Percentiles rank a stretch among this genome's conserved stretches.
These are phyloP conservation scores for Silurus lanzhouensis DNA, from an alignment of 2,797 vertebrate species.

Conservation along the genomic window DNA sequence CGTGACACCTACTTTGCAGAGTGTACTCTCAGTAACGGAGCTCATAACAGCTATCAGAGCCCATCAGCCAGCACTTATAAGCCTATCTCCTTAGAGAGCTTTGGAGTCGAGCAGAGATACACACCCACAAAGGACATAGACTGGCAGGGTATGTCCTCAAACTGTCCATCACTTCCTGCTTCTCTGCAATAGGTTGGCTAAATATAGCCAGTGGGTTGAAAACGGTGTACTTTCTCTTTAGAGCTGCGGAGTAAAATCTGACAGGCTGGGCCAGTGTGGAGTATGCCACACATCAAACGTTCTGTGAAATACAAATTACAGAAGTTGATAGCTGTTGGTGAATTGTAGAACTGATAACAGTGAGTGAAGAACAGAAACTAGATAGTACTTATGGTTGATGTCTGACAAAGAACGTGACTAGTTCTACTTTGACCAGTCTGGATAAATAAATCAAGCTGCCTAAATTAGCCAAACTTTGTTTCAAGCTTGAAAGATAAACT, in stretches of 20 bases:
- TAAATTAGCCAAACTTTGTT: neutral
- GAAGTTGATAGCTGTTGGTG: neutral
- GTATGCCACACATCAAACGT: neutral
- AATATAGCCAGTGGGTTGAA: constrained; percentile 60
- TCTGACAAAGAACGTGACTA: neutral
- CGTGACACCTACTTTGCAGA: constrained; percentile 44
- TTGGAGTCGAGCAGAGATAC: constrained; percentile 27
- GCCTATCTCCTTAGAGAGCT: constrained; percentile 38
- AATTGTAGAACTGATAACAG: neutral
- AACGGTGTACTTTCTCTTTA: constrained; percentile 40
- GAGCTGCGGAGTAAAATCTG: constrained; percentile 46
- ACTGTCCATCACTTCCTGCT: constrained; percentile 65
- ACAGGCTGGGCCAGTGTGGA: constrained; percentile 16
- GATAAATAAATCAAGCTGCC: neutral
- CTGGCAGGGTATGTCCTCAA: constrained; percentile 64
- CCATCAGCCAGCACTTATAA: constrained; percentile 38
- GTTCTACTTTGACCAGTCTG: neutral
- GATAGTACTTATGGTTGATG: neutral
- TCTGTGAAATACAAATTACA: neutral
- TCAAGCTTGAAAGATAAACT: neutral
- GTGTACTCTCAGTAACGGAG: constrained; percentile 36
- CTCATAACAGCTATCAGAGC: constrained; percentile 45
- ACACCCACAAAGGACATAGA: constrained; percentile 56
- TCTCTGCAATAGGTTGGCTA: constrained; percentile 56
- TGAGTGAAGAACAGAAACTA: neutral